Conservation (phyloP, 2,888 invertebrate genomes). For the Auanema freiburgensis region DNA sequence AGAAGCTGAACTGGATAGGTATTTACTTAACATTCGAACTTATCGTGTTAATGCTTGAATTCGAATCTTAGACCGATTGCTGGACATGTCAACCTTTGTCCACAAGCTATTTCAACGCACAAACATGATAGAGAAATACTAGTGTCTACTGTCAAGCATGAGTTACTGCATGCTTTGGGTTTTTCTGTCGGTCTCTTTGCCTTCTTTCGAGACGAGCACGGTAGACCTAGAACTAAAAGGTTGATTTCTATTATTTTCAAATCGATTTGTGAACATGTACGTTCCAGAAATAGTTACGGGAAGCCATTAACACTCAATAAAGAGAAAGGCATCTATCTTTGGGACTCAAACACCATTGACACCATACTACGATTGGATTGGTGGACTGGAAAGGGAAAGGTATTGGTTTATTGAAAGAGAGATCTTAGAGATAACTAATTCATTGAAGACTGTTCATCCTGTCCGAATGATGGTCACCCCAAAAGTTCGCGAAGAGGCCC, state of each 20-base stretch:
- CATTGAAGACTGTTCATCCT: slow-evolving; percentile 72
- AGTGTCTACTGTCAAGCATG: slow-evolving; percentile 72
- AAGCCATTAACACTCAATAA: slow-evolving; percentile 54
- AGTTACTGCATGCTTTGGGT: slow-evolving; percentile 94
- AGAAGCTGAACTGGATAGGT: slow-evolving; percentile 83
- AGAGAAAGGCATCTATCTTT: slow-evolving; percentile 74
- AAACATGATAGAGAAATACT: slow-evolving; percentile 79
- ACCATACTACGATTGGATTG: slow-evolving; percentile 76
- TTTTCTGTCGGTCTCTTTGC: slow-evolving; percentile 95
- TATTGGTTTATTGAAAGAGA: slow-evolving; percentile 5
- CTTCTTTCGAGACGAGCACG: slow-evolving; percentile 79
- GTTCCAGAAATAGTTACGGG: slow-evolving; percentile 54
- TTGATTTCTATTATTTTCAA: slow-evolving; percentile 14
- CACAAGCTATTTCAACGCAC: slow-evolving; percentile 86
- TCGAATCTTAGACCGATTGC: slow-evolving; percentile 77
- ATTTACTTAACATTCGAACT: not conserved
- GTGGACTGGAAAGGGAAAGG: slow-evolving; percentile 77
- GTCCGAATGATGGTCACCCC: slow-evolving; percentile 90
- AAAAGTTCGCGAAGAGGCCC: slow-evolving; percentile 80
- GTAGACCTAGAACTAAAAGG: slow-evolving; percentile 71
- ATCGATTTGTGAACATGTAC: not conserved
- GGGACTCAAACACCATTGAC: slow-evolving; percentile 85
- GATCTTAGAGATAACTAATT: not conserved
- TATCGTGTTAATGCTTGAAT: slow-evolving; percentile 3
- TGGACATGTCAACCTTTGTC: slow-evolving; percentile 97